phyloP scores from a whole-genome alignment of 2,113 vertebrate species.

The Perca schrenkii region DNA sequence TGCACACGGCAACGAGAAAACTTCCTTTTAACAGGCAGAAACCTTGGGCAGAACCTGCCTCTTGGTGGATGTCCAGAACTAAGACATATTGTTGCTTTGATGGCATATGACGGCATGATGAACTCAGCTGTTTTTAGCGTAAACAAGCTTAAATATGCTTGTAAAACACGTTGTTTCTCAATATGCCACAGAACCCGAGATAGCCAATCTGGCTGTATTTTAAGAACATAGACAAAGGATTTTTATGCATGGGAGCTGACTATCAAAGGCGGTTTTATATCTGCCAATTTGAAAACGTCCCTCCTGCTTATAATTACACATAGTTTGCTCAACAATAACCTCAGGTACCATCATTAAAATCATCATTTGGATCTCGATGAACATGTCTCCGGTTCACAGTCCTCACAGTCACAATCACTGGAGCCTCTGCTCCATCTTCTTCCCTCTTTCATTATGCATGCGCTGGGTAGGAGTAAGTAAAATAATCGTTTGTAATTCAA shows the following conservation, averaged over 20 bases:
- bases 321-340: conserved; percentile 64
- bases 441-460: conserved; percentile 74
- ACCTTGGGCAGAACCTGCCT: too few species aligned
- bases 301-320: conserved; percentile 52
- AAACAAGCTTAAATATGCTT: conserved; percentile 44
- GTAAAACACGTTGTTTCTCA: conserved; percentile 52
- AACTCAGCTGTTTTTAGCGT: conserved; percentile 25
- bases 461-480: conserved; percentile 72
- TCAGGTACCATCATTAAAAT: conserved; percentile 76
- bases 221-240: conserved; percentile 53
- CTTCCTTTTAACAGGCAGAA: too few species aligned
- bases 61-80: not conserved
- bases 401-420: conserved; percentile 52
- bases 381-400: conserved; percentile 52
- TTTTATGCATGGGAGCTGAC: conserved; percentile 37
- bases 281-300: conserved; percentile 60
- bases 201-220: conserved; percentile 50
- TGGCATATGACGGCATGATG: conserved; percentile 6
- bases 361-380: conserved; percentile 48
- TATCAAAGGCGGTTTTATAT: conserved; percentile 65
- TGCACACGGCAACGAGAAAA: too few species aligned
- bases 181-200: conserved; percentile 29
- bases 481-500: conserved; percentile 93
- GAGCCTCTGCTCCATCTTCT: conserved; percentile 50
- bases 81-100: conserved; percentile 12